Conservation (phyloP, 64 coral and sea anemone species). For the Pachyseris speciosa region DNA sequence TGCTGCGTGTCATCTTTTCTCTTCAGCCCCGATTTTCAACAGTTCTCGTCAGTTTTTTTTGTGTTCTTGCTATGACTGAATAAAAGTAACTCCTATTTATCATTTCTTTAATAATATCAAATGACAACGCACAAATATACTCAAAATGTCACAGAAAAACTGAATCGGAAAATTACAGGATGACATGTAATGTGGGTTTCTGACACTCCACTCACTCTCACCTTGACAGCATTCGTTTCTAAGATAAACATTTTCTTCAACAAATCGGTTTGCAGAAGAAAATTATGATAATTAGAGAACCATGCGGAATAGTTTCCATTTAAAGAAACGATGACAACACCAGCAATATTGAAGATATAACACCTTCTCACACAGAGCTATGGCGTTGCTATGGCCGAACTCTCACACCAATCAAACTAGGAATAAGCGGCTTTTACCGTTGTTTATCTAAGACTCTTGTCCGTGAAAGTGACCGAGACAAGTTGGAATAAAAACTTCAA, state of each 20-base stretch:
- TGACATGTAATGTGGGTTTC: background rate
- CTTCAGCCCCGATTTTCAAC: background rate
- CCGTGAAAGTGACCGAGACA: slow-evolving; percentile 9
- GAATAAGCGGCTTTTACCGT: background rate
- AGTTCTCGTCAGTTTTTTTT: background rate
- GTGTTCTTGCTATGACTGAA: no score
- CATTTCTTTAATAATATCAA: no score
- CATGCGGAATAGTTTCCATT: background rate
- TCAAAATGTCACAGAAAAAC: no score
- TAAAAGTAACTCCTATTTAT: no score
- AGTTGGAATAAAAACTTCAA: slow-evolving; percentile 24
- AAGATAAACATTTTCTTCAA: slow-evolving; percentile 12
- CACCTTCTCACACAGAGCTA: no score
- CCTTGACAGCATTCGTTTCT: background rate
- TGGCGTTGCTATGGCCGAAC: background rate
- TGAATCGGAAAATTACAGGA: background rate
- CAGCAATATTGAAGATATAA: background rate
- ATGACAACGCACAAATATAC: no score
- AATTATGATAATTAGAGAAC: background rate
- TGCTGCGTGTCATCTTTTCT: no score
- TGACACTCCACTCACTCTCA: background rate
- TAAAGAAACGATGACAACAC: background rate
- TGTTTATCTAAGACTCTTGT: slow-evolving; percentile 16
- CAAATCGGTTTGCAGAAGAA: background rate
- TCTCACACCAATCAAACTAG: background rate